Percentiles rank a stretch among this genome's conserved stretches.
Evolutionary conservation across 1,140 invertebrate species (phyloP).

Genomic region (Drosophila nebulosa): DNA sequence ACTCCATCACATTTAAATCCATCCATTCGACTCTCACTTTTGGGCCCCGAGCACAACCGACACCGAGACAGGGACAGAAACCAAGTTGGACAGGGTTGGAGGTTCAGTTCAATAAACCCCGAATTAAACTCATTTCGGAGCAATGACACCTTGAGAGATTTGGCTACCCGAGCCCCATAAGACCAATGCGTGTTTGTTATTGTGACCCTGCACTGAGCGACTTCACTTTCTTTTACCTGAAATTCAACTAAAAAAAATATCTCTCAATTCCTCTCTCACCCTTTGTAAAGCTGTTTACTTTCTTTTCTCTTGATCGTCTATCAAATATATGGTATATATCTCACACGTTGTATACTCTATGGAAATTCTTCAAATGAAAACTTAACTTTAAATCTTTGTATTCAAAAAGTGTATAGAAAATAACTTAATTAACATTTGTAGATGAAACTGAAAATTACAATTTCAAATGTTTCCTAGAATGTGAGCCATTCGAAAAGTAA

Average conservation of each 20-base stretch:
- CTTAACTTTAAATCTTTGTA: background rate
- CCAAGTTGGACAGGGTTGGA: background rate
- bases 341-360: conserved; percentile 8
- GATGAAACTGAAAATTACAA: too few relatives aligned
- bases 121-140: conserved; percentile 58
- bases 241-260: background rate
- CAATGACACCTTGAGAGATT: conserved; percentile 73
- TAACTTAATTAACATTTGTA: too few relatives aligned
- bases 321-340: conserved; percentile 16
- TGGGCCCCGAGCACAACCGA: conserved; percentile 16
- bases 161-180: too few relatives aligned
- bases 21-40: conserved; percentile 62
- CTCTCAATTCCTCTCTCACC: conserved; percentile 4
- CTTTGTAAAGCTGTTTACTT: conserved; percentile 43
- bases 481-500: too few relatives aligned
- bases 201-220: conserved; percentile 10
- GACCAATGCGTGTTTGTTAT: background rate
- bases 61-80: conserved; percentile 26
- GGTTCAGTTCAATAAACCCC: conserved; percentile 54
- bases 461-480: too few relatives aligned
- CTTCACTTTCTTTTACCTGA: conserved; percentile 46
- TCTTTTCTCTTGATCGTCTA: conserved; percentile 45
- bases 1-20: conserved; percentile 53
- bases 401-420: too few relatives aligned
- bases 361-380: background rate